phyloP scores from a whole-genome alignment of 2,797 vertebrate species.

The Sciurus vulgaris region DNA sequence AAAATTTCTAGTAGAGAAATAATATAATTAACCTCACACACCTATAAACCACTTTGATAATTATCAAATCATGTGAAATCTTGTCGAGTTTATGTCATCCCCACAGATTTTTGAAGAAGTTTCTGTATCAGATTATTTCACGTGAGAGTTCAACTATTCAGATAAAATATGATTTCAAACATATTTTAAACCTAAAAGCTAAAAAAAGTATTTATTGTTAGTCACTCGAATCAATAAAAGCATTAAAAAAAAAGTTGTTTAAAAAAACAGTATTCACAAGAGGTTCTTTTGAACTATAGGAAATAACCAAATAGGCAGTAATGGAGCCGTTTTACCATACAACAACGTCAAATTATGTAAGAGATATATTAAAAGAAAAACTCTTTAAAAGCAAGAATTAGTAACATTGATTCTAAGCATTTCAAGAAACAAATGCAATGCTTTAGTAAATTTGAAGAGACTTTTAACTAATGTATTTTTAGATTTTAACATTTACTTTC shows the following conservation, averaged over 20 bases:
- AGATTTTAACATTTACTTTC: slow-evolving; percentile 82
- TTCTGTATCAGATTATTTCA: slow-evolving; percentile 66
- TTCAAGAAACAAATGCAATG: slow-evolving; percentile 7
- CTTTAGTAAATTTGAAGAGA: slow-evolving; percentile 80
- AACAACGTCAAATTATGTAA: neutral
- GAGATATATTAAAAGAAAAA: neutral
- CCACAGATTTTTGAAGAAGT: slow-evolving; percentile 19
- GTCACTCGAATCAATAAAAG: neutral
- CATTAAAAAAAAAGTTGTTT: neutral
- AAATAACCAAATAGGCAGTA: neutral
- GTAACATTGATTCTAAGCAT: neutral
- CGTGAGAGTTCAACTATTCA: slow-evolving; percentile 75
- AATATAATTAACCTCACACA: neutral
- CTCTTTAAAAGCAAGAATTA: neutral
- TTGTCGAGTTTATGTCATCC: neutral
- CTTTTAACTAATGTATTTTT: slow-evolving; percentile 75
- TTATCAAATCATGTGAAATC: slow-evolving; percentile 11
- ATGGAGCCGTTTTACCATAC: neutral
- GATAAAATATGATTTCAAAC: neutral
- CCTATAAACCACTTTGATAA: neutral
- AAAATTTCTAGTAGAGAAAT: slow-evolving; percentile 14
- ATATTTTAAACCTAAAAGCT: neutral
- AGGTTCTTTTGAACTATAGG: slow-evolving; percentile 1
- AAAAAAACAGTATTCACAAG: neutral
- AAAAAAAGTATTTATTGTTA: neutral